Percentiles rank a stretch among this genome's conserved stretches.
These are phyloP conservation scores for Solenodon paradoxus DNA, from an alignment of 2,113 vertebrate genomes.

Conservation along the genomic window DNA sequence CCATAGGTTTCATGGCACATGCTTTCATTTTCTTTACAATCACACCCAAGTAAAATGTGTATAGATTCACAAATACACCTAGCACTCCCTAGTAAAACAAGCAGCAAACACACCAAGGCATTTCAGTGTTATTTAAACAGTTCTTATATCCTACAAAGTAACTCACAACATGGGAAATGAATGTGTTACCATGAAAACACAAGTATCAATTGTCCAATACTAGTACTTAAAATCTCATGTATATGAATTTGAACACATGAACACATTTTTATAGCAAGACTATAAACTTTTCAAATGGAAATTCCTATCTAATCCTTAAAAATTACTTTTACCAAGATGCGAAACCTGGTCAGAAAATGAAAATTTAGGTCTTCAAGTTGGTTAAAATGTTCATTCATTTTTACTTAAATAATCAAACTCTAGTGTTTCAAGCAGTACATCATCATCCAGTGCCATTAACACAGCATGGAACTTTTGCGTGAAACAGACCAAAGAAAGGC, in stretches of 20 bases:
- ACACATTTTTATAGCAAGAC: neutral
- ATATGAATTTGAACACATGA: neutral
- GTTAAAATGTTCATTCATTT: neutral
- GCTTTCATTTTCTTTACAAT: neutral
- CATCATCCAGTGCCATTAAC: neutral
- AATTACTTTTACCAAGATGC: neutral
- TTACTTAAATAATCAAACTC: neutral
- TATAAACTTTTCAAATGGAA: neutral
- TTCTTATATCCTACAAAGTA: neutral
- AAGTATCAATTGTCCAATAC: neutral
- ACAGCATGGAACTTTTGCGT: neutral
- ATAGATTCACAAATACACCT: neutral
- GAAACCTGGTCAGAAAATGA: slow-evolving; percentile 33
- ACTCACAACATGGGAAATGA: neutral
- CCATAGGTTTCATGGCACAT: neutral
- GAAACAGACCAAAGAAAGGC: neutral
- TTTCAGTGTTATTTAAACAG: neutral
- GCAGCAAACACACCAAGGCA: neutral
- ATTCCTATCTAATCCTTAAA: neutral
- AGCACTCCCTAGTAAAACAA: slow-evolving; percentile 1
- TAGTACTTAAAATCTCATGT: neutral
- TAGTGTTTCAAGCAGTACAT: neutral
- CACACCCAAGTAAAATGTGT: neutral
- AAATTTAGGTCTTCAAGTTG: neutral
- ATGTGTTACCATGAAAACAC: neutral